Conservation (phyloP, 2,888 invertebrate genomes). For the Xanthostigma xanthostigma region DNA sequence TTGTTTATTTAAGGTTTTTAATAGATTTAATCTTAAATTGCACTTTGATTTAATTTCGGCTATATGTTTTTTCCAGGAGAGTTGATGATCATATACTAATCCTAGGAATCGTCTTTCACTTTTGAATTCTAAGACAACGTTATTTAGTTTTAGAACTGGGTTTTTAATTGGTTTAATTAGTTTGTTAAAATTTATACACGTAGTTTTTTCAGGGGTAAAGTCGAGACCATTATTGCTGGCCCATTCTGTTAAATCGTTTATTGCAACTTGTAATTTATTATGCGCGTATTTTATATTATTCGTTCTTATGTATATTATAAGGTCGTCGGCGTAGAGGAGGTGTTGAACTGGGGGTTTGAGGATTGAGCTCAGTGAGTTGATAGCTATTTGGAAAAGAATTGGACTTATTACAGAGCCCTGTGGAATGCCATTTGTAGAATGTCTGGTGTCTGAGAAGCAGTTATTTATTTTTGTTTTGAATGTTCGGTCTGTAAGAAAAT, state of each 20-base stretch:
- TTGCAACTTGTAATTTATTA: constrained; percentile 1
- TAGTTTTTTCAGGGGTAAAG: constrained; percentile 4
- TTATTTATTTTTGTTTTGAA: background rate
- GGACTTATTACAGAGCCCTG: constrained; percentile 2
- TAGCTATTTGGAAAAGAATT: background rate
- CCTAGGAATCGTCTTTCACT: background rate
- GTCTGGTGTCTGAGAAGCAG: background rate
- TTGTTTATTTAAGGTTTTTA: background rate
- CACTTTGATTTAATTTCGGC: background rate
- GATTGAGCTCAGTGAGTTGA: background rate
- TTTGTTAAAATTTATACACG: background rate
- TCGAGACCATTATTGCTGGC: background rate
- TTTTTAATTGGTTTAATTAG: background rate
- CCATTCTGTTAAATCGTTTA: constrained; percentile 4
- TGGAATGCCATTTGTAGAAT: constrained; percentile 2
- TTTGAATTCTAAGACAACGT: too few species aligned
- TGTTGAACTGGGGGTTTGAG: background rate
- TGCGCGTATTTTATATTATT: constrained; percentile 3
- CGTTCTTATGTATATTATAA: constrained; percentile 1
- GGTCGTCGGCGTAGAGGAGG: background rate
- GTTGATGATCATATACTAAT: background rate
- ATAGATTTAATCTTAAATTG: background rate
- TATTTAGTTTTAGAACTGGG: background rate
- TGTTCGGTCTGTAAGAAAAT: background rate
- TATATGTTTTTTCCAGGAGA: background rate